phyloP scores from a whole-genome alignment of 1,140 invertebrate genomes.

The Riptortus pedestris region DNA sequence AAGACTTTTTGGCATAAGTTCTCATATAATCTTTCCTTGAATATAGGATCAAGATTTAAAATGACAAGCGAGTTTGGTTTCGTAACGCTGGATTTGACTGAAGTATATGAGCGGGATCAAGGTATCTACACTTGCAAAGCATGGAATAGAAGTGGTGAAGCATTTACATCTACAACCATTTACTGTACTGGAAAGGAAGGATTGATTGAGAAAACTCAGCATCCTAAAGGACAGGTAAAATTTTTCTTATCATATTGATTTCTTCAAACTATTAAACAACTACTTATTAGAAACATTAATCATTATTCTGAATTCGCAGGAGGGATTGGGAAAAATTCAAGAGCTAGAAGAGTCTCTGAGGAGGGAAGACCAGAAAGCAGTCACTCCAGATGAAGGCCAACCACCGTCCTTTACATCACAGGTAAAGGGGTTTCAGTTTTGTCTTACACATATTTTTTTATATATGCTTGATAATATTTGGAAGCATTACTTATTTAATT shows the following conservation, averaged over 20 bases:
- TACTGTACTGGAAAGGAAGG: constrained; percentile 70
- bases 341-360: constrained; percentile 77
- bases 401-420: constrained; percentile 79
- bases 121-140: constrained; percentile 89
- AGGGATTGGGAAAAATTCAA: constrained; percentile 81
- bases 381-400: constrained; percentile 63
- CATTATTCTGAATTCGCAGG: constrained; percentile 35
- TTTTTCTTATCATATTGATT: background rate
- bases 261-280: background rate
- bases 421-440: constrained; percentile 29
- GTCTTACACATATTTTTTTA: background rate
- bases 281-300: background rate
- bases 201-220: constrained; percentile 78
- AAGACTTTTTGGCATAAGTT: too few relatives aligned
- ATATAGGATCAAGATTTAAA: constrained; percentile 59
- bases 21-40: too few relatives aligned
- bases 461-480: background rate
- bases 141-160: constrained; percentile 75
- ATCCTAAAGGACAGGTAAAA: constrained; percentile 76
- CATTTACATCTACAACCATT: constrained; percentile 81
- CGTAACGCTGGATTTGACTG: constrained; percentile 77
- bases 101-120: constrained; percentile 84
- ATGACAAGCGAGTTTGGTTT: constrained; percentile 86
- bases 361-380: constrained; percentile 51
- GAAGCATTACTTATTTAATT: background rate